Base-by-base conservation (phyloP, 64 coral and sea anemone genomes). In the Acropora yongei region DNA sequence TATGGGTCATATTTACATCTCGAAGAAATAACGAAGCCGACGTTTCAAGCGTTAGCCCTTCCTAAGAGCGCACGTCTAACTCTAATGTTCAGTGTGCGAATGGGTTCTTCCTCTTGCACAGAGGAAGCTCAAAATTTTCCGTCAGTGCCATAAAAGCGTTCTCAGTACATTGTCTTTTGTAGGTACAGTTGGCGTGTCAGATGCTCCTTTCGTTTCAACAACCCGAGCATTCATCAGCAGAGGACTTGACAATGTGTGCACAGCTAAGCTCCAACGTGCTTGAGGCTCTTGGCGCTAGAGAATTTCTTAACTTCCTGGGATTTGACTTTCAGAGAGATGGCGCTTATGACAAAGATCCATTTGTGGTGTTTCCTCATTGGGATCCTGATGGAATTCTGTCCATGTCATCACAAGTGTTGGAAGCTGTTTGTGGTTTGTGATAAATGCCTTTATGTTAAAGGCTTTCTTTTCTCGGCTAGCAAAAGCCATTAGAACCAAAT, bases 341-440 rank as follows among this genome's bases (percentile, higher is more conserved):
- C 12, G 60, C 93, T 1, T 82, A 79, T 19, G 86, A 82, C 45
- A 92, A 39, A 75, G 93, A 98, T 76, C 89, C 89, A 1, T 92
- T 92, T 89, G 89, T 98, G 16, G 65, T 98, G 41, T 98, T 98
- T 86, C 96, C 93, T 5, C 90, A 98, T 13, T 98, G 96, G 96
- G 96, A 98, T 80, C 87, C 90, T 57, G 96, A 98, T 53, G 92
- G 44, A 66, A 89, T 78, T 18, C 49, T 98, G 50, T 73, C 88
- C 17, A 92, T 87, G 53, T 49, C 82, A 42, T 86, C 93, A 66
- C 44, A 74, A 67, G 76, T 95, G 2, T 19, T 98, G 63, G 76
- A 86, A 48, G 90, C 93, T 44, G 53, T 86, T 58, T 98, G 93
- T 87, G 79, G 96, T 98, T 90, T 41, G 89, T 49, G 43, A 43